Evolutionary conservation across 2,113 vertebrate species (phyloP).

Genomic region (Suncus etruscus): DNA sequence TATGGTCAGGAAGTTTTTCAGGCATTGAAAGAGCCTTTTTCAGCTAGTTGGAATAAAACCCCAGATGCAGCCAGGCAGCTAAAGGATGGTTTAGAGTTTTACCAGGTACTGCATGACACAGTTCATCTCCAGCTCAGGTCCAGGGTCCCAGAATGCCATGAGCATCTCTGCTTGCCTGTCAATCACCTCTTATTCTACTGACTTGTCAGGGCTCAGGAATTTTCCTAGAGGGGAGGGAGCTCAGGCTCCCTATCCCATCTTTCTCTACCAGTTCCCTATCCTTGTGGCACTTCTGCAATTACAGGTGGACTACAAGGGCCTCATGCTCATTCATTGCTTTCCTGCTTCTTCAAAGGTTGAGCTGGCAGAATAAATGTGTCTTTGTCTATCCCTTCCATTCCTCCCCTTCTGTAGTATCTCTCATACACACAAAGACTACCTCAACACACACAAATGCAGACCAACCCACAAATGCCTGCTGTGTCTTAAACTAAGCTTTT

Average conservation of each 20-base stretch:
- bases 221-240: background rate
- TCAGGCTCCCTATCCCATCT: background rate
- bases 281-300: background rate
- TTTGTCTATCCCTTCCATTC: slow-evolving; percentile 65
- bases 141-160: background rate
- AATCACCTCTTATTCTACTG: background rate
- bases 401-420: slow-evolving; percentile 15
- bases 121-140: background rate
- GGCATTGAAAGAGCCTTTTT: slow-evolving; percentile 31
- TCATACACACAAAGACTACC: slow-evolving; percentile 17
- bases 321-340: background rate
- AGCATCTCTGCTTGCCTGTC: background rate
- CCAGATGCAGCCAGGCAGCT: background rate
- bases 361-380: slow-evolving; percentile 23
- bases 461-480: slow-evolving; percentile 51
- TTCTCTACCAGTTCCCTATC: background rate
- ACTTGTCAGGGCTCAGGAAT: background rate
- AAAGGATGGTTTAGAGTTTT: background rate
- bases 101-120: background rate
- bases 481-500: background rate
- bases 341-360: slow-evolving; percentile 51
- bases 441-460: background rate
- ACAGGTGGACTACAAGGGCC: background rate
- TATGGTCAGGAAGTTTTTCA: slow-evolving; percentile 20
- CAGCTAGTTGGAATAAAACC: slow-evolving; percentile 51